Evolutionary conservation across 2,888 invertebrate genomes (phyloP).

Genomic region (Apomyelois bistriatella): DNA sequence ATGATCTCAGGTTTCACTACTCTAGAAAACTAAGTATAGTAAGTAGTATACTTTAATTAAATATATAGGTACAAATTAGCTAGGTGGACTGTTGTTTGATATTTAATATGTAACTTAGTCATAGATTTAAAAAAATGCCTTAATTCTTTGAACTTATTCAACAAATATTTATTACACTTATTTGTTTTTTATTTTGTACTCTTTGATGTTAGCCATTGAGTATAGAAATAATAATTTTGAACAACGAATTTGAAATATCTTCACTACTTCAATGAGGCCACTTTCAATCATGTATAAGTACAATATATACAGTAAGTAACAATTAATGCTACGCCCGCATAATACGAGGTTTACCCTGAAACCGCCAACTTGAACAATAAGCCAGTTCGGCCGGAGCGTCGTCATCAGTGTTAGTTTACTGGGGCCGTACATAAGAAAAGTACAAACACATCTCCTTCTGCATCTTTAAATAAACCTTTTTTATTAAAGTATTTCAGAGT

Average conservation of each 20-base stretch:
- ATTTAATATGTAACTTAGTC: background rate
- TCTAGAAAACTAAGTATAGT: background rate
- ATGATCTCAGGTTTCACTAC: background rate
- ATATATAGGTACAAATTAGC: background rate
- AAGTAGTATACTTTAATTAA: background rate
- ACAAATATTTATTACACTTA: no score
- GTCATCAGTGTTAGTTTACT: constrained; percentile 8
- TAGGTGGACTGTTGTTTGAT: background rate
- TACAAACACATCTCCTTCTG: background rate
- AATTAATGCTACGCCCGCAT: constrained; percentile 1
- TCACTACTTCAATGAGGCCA: no score
- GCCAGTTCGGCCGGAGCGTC: background rate
- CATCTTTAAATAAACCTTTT: no score
- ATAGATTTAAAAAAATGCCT: no score
- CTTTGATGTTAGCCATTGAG: no score
- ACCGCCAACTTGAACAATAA: constrained; percentile 9
- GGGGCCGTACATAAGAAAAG: background rate
- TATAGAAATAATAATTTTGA: no score
- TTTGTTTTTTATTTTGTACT: no score
- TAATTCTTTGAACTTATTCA: no score
- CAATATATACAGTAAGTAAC: background rate
- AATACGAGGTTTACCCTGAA: constrained; percentile 2
- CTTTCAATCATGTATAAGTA: background rate
- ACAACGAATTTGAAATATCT: no score
- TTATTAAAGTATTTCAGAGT: no score